These are phyloP conservation scores for Progne subis DNA, from an alignment of 2,113 vertebrate species.

Conservation along the genomic window DNA sequence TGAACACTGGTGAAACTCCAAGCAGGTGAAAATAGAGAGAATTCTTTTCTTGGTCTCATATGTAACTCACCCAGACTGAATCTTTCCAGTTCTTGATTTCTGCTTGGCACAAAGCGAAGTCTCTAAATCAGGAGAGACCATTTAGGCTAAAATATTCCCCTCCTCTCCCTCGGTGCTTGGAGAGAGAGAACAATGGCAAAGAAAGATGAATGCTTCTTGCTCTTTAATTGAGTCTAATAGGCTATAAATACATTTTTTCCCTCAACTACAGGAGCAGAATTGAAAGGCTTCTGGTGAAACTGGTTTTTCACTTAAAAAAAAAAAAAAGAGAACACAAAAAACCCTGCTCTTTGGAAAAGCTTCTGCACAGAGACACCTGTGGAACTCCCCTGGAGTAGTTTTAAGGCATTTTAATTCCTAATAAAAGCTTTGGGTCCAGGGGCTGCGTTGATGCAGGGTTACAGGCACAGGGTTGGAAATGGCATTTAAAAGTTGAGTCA, in stretches of 20 bases:
- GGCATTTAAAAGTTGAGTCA: not conserved
- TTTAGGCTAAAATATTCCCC: not conserved
- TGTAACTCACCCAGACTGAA: not conserved
- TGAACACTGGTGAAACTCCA: not conserved
- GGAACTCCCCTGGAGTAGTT: not conserved
- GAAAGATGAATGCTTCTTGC: not conserved
- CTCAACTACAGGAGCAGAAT: not conserved
- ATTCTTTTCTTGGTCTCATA: not conserved
- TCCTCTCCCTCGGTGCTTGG: not conserved
- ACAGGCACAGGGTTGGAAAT: not conserved
- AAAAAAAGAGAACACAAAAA: too few species aligned
- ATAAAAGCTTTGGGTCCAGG: not conserved
- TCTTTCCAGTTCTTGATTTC: not conserved
- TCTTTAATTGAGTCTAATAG: not conserved
- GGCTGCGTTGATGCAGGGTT: not conserved
- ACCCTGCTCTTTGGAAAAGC: not conserved
- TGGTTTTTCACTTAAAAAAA: not conserved
- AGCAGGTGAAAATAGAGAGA: not conserved
- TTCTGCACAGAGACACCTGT: not conserved
- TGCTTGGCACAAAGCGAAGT: not conserved
- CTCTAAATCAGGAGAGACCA: slow-evolving; percentile 12
- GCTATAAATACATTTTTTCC: slow-evolving; percentile 26
- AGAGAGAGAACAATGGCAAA: not conserved
- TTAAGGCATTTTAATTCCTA: slow-evolving; percentile 6
- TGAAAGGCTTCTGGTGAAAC: slow-evolving; percentile 4